Conservation (phyloP, 2,888 invertebrate species). For the Peribatodes rhomboidaria region DNA sequence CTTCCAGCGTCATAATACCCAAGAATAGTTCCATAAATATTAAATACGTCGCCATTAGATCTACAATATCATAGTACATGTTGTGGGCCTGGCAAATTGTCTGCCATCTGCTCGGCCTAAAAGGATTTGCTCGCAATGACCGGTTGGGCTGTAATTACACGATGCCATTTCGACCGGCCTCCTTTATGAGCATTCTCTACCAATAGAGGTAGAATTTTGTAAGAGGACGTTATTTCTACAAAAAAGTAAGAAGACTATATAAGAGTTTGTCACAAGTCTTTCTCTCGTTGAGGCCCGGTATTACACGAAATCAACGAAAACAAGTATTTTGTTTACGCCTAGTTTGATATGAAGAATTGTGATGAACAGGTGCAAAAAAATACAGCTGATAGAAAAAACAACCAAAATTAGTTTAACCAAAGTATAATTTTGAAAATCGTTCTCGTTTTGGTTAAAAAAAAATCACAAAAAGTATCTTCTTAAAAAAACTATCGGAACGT, state of each 20-base stretch:
- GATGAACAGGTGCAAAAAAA: too few relatives aligned
- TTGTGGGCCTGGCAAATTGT: conserved; percentile 28
- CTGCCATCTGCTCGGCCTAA: conserved; percentile 46
- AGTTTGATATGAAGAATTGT: too few relatives aligned
- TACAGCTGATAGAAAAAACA: too few relatives aligned
- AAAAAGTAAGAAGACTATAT: neutral
- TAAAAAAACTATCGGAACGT: too few relatives aligned
- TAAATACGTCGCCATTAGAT: conserved; percentile 16
- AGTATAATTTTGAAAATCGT: too few relatives aligned
- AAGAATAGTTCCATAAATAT: neutral
- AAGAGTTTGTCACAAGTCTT: too few relatives aligned
- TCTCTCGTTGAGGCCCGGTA: too few relatives aligned
- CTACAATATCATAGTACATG: conserved; percentile 10
- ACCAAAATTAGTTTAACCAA: too few relatives aligned
- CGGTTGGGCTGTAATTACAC: conserved; percentile 67
- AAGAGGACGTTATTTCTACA: neutral
- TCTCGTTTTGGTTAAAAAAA: too few relatives aligned
- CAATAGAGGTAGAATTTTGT: conserved; percentile 25
- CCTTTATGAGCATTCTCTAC: conserved; percentile 47
- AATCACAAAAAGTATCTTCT: too few relatives aligned
- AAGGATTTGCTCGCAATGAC: conserved; percentile 69
- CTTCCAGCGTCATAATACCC: neutral
- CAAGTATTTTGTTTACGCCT: too few relatives aligned
- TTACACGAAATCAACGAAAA: too few relatives aligned
- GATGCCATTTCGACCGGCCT: conserved; percentile 56